A percentile compares a stretch with the other conserved stretches of the same genome.
phyloP scores from a whole-genome alignment of 2,888 invertebrate species.

The Epinotia bilunana region DNA sequence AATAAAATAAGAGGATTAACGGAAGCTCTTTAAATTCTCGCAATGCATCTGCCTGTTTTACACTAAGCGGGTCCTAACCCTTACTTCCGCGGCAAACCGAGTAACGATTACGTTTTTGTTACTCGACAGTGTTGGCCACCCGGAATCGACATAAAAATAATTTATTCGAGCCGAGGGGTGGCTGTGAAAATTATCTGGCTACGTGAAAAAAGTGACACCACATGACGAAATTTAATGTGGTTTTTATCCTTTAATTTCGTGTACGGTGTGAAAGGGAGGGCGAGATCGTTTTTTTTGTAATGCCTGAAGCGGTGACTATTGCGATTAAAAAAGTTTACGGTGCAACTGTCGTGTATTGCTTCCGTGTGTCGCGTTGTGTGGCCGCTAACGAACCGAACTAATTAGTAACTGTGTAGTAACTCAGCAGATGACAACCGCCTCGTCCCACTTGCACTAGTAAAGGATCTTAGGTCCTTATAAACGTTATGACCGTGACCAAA shows the following conservation, averaged over 20 bases:
- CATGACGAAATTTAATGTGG: slow-evolving; percentile 64
- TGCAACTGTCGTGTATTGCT: slow-evolving; percentile 72
- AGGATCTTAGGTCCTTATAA: slow-evolving; percentile 1
- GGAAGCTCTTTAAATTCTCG: slow-evolving; percentile 44
- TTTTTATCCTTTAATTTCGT: slow-evolving; percentile 62
- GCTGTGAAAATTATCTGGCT: slow-evolving; percentile 78
- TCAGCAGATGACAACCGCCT: slow-evolving; percentile 46
- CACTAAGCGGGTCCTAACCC: slow-evolving; percentile 67
- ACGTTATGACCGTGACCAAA: not conserved
- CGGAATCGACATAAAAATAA: slow-evolving; percentile 80
- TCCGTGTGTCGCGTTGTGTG: slow-evolving; percentile 55
- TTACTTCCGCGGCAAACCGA: slow-evolving; percentile 73
- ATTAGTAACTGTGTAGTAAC: slow-evolving; percentile 59
- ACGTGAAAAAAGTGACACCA: slow-evolving; percentile 76
- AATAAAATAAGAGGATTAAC: slow-evolving; percentile 35
- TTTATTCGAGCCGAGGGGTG: slow-evolving; percentile 77
- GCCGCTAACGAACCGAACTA: slow-evolving; percentile 58
- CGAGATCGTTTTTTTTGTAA: slow-evolving; percentile 58
- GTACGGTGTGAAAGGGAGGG: slow-evolving; percentile 58
- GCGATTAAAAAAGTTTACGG: slow-evolving; percentile 74
- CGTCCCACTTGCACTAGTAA: not conserved
- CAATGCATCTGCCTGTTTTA: slow-evolving; percentile 66
- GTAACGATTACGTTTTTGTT: slow-evolving; percentile 71
- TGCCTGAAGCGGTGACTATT: slow-evolving; percentile 64
- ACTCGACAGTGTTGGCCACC: slow-evolving; percentile 73